Base-by-base conservation (phyloP, 2,113 vertebrate species). In the Ameiurus melas region DNA sequence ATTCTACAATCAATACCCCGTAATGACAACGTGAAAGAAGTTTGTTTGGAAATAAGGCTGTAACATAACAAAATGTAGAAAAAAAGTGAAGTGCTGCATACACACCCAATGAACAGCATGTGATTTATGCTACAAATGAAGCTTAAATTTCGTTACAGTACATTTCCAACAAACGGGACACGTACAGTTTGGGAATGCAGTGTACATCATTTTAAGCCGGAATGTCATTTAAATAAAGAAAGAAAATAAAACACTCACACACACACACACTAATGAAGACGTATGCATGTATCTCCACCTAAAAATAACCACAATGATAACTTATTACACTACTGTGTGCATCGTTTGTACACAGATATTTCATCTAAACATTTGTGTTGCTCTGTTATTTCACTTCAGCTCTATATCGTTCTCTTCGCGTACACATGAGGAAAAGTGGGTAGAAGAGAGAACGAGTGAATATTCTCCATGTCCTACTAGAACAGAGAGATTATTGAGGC, bases 401-500 rank as follows among this genome's bases (percentile, higher is more conserved):
- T 33, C 71, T n/a, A 51, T 47, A 79, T 79, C 43, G 3, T 55
- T 2, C 27, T 33, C 16, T 30, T 57, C 33, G 78, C 19, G 36
- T 36, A 13, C 7, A 36, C 79, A 82, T 36, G 12, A 30, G 22
- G 19, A 78, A 25, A 53, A 51, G 39, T 53, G 25, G 25, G 10
- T 16, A 53, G 14, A 27, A 16, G 16, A 30, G n/a, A 55, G 77
- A 19, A 51, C 73, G 43, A 78, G 75, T 51, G 75, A 78, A n/a
- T 78, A 16, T 60, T 86, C 60, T 83, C 57, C 79, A 85, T 83
- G 70, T 85, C 77, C 64, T 19, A 57, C 58, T 30, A 86, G 33
- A 90, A 78, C 79, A 85, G 78, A 43, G 71, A 33, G 27, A 82
- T 73, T 64, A 75, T 70, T 70, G 58, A 83, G 84, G 70, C 68